Evolutionary conservation across 2,113 vertebrate species (phyloP), one percentile per base, ranked within the genome.

Genomic region (Limnothrissa miodon): DNA sequence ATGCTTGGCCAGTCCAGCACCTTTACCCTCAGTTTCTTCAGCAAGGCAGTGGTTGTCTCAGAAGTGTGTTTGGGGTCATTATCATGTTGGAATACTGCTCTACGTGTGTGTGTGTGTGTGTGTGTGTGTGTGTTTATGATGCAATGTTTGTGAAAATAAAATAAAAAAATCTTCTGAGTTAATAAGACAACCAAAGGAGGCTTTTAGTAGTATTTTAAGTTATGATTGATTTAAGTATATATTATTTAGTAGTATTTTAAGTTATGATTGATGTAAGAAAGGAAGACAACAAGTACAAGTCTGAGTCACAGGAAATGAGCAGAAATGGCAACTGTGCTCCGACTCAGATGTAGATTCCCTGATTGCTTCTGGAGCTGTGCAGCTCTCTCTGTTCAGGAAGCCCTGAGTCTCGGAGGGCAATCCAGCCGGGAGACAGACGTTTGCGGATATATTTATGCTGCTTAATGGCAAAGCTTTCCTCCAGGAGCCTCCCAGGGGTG

Each of bases 401-500:
- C 10, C 0, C 66, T n/a, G 29, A 78, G 29, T 46, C 29, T 74
- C 74, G 4, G 17, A 82, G 44, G 44, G 48, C 39, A 19, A 51
- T 79, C n/a, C 39, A 83, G 82, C 25, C 15, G 44, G 62, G 45
- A 74, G 45, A 39, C 46, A 62, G 66, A 74, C 84, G 36, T 78
- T 81, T 42, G 66, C 44, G 45, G 80, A 81, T 56, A 48, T 85
- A 48, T 87, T 85, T 84, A 83, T 53, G 62, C 78, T 84, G 46
- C n/a, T 78, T 82, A 81, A 83, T 82, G 79, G 42, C 29, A 83
- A 25, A 44, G 33, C 19, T 70, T 85, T 83, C 79, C 85, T 78
- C 45, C 42, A 53, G 78, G 48, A 84, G 78, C 9, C 48, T 74
- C 45, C 82, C 82, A 46, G 9, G 59, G 25, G 83, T 53, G 36